Evolutionary conservation across 2,113 vertebrate species (phyloP), one percentile per base, ranked within the genome.

Genomic region (Colinus virginianus): DNA sequence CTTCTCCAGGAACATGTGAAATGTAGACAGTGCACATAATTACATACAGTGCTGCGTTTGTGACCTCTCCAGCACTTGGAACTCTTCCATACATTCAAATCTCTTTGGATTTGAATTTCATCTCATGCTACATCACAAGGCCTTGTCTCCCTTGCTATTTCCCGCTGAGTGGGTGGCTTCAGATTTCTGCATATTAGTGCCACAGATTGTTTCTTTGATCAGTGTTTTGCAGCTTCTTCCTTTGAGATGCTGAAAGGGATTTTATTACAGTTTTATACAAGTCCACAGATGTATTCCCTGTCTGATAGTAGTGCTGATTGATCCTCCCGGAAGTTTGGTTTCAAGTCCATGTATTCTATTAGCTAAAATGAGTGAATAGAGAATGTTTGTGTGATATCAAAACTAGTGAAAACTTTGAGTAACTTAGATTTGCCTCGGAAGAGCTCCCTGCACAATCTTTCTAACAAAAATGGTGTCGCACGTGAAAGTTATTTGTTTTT

Each of bases 271-370:
- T 91, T 95, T 83, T 75, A 45, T 75, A 32, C 53, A 67, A 67
- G 78, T 34, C 64, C 90, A 13, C 15, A 0, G 8, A 88, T 94
- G 90, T 94, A 90, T 91, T 91, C 51, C 59, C 30, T 0, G 38
- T 59, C 84, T 64, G 95, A 64, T 78, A 88, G 91, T 78, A 88
- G 91, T 85, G 89, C 89, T 96, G 93, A 93, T 82, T 92, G 87
- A 95, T 95, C 91, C 91, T 91, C 68, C 89, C 94, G 63, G 92
- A 96, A 95, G 38, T 94, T 87, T 87, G 63, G 42, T 45, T 88
- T 92, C 75, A 90, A 96, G 95, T 96, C 89, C 56, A 3, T 87
- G 88, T 67, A 25, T 85, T 72, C 87, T 94, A 80, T 80, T 87
- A 87, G 82, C 71, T 94, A 89, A 96, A 96, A 85, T 92, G 82